Evolutionary conservation across 2,797 vertebrate genomes (phyloP).

Genomic region (Glyptemys insculpta): DNA sequence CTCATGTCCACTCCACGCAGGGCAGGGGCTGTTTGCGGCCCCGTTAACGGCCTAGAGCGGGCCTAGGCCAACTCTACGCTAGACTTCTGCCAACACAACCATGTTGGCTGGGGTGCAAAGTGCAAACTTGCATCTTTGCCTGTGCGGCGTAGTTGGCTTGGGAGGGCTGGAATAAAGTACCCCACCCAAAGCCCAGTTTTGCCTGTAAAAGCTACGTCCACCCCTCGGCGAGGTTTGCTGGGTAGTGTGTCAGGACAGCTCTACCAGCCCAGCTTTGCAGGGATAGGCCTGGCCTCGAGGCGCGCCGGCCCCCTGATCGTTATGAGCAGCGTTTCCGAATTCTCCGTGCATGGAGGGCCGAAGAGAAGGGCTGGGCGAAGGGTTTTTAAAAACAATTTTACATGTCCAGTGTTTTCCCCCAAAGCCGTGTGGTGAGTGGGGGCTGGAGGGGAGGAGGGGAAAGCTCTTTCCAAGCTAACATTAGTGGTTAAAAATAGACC

Average conservation of each 20-base stretch:
- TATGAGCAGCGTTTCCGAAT: not conserved
- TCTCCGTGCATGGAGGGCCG: not conserved
- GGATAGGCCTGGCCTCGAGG: not conserved
- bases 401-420: not conserved
- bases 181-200: too few relatives aligned
- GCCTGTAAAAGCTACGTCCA: too few relatives aligned
- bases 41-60: too few relatives aligned
- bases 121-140: too few relatives aligned
- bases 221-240: too few relatives aligned
- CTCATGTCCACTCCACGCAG: not conserved
- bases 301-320: too few relatives aligned
- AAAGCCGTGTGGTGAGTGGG: not conserved
- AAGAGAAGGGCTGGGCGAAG: not conserved
- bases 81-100: not conserved
- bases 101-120: too few relatives aligned
- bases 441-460: not conserved
- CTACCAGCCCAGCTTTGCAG: too few relatives aligned
- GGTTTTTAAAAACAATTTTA: not conserved
- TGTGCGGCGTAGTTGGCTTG: too few relatives aligned
- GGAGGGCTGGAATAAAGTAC: too few relatives aligned
- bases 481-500: conserved; percentile 40
- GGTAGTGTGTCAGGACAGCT: too few relatives aligned
- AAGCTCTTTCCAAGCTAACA: not conserved
- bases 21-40: too few relatives aligned
- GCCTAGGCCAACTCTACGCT: not conserved